phyloP scores from a whole-genome alignment of 1,140 invertebrate species.

The Sinella curviseta region DNA sequence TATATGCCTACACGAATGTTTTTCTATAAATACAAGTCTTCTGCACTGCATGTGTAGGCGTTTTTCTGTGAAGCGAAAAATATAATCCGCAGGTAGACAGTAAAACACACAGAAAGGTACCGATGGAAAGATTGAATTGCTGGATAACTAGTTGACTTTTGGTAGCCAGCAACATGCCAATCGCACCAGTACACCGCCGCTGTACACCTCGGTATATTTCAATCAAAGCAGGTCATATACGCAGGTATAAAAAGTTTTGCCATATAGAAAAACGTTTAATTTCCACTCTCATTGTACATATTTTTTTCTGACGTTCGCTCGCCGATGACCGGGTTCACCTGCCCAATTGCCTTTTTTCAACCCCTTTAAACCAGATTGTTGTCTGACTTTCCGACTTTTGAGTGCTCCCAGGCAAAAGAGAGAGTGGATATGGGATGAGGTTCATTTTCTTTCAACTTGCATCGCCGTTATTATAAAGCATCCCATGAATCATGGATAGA shows the following conservation, averaged over 20 bases:
- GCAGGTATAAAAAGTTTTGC: too few relatives aligned
- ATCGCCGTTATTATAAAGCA: not conserved
- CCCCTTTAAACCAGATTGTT: not conserved
- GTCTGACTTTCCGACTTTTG: not conserved
- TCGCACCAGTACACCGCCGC: not conserved
- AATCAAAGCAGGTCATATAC: too few relatives aligned
- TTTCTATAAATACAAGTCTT: too few relatives aligned
- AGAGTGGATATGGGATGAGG: too few relatives aligned
- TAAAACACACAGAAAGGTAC: not conserved
- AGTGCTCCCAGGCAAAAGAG: too few relatives aligned
- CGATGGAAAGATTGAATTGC: not conserved
- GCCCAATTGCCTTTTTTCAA: constrained; percentile 1
- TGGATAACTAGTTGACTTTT: not conserved
- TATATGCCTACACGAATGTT: too few relatives aligned
- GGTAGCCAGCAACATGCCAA: not conserved
- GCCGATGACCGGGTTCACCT: not conserved
- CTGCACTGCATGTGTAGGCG: too few relatives aligned
- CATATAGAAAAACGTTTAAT: not conserved
- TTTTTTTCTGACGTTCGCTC: not conserved
- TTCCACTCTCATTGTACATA: too few relatives aligned
- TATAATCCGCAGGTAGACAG: not conserved
- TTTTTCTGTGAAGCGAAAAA: not conserved
- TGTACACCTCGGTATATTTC: too few relatives aligned
- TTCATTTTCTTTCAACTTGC: constrained; percentile 14
- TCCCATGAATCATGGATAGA: not conserved